Evolutionary conservation across 2,113 vertebrate genomes (phyloP).

Genomic region (Paradisaea rubra): DNA sequence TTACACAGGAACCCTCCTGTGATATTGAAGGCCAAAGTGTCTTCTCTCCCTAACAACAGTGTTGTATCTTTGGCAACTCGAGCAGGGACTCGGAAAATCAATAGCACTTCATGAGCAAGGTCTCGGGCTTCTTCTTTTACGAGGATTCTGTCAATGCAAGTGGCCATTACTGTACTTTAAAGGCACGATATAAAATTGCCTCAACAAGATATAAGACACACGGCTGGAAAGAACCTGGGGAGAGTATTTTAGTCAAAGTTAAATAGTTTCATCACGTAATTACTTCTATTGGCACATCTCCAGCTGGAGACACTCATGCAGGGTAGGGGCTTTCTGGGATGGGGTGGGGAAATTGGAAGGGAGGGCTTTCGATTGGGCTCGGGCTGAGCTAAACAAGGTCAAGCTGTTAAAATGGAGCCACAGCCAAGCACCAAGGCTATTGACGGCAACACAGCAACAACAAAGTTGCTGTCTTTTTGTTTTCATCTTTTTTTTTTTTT

Average conservation of each 20-base stretch:
- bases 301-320: slow-evolving; percentile 63
- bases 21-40: slow-evolving; percentile 77
- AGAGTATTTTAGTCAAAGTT: slow-evolving; percentile 83
- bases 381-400: slow-evolving; percentile 69
- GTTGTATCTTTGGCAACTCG: slow-evolving; percentile 79
- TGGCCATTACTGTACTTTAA: slow-evolving; percentile 84
- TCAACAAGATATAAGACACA: slow-evolving; percentile 83
- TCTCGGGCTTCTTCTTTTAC: slow-evolving; percentile 79
- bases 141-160: slow-evolving; percentile 82
- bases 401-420: slow-evolving; percentile 60
- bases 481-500: neutral
- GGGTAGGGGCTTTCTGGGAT: slow-evolving; percentile 51
- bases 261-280: slow-evolving; percentile 82
- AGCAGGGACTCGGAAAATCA: slow-evolving; percentile 79
- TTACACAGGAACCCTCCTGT: slow-evolving; percentile 76
- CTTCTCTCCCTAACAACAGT: slow-evolving; percentile 73
- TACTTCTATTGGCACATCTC: slow-evolving; percentile 79
- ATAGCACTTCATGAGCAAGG: slow-evolving; percentile 81
- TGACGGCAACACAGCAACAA: slow-evolving; percentile 38
- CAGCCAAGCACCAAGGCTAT: slow-evolving; percentile 46
- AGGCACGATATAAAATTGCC: slow-evolving; percentile 82
- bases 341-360: slow-evolving; percentile 39
- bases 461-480: slow-evolving; percentile 26
- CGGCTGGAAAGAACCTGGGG: slow-evolving; percentile 78
- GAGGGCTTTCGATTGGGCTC: slow-evolving; percentile 48